A percentile compares a stretch with the other conserved stretches of the same genome.
Conservation (phyloP, 2,888 invertebrate species). For the Pimpla rufipes region DNA sequence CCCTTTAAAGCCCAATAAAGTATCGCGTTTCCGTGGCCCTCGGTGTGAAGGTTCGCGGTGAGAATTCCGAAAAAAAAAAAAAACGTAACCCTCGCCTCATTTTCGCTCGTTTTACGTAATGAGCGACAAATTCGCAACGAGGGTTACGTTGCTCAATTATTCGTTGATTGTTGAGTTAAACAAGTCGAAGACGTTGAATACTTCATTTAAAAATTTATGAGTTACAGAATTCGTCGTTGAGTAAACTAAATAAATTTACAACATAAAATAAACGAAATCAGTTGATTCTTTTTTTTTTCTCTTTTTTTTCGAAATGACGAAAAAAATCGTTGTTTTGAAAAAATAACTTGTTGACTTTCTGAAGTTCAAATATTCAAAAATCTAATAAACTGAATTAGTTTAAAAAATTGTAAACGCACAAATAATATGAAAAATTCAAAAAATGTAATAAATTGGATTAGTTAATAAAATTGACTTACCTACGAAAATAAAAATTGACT, state of each 20-base stretch:
- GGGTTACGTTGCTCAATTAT: not conserved
- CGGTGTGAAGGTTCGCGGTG: conserved; percentile 54
- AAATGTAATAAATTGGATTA: not conserved
- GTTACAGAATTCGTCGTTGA: too few species aligned
- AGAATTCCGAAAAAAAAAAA: conserved; percentile 25
- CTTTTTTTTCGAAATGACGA: too few species aligned
- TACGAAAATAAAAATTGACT: not conserved
- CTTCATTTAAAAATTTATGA: too few species aligned
- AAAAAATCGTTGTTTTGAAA: too few species aligned
- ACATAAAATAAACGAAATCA: not conserved
- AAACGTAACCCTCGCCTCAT: not conserved
- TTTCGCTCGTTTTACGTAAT: conserved; percentile 34
- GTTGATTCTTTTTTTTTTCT: too few species aligned
- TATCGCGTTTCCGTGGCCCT: conserved; percentile 79
- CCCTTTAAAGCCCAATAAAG: conserved; percentile 78
- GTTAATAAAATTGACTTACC: not conserved
- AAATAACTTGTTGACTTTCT: too few species aligned
- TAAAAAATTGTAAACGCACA: not conserved
- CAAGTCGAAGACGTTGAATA: not conserved
- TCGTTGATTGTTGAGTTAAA: not conserved
- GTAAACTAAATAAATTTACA: too few species aligned
- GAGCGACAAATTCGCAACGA: conserved; percentile 3
- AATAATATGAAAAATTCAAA: not conserved
- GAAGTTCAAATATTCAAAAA: too few species aligned
- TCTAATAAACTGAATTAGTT: not conserved